Evolutionary conservation across 2,113 vertebrate species (phyloP).

Genomic region (Podarcis muralis): DNA sequence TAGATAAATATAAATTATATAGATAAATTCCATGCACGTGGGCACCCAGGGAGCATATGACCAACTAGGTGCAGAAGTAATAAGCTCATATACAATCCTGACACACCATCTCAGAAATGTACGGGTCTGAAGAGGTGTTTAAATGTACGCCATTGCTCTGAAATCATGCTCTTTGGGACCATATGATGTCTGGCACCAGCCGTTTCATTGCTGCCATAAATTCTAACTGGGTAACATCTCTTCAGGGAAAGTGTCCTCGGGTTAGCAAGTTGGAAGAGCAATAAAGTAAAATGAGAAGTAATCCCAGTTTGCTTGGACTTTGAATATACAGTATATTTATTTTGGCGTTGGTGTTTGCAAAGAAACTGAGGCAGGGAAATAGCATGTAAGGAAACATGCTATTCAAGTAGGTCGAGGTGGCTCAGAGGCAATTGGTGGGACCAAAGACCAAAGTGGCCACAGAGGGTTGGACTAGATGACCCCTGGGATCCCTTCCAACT

Average conservation of each 20-base stretch:
- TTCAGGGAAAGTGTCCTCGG: constrained; percentile 7
- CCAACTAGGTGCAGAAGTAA: no score
- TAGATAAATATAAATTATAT: no score
- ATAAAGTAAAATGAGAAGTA: constrained; percentile 35
- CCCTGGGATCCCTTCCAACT: no score
- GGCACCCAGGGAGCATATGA: no score
- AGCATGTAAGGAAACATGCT: no score
- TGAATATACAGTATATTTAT: constrained; percentile 15
- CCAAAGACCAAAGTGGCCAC: no score
- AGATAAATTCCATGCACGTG: no score
- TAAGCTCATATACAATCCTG: not conserved
- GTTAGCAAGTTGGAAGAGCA: constrained; percentile 19
- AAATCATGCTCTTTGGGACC: not conserved
- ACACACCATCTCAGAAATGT: not conserved
- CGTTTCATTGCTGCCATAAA: constrained; percentile 32
- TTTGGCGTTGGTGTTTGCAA: not conserved
- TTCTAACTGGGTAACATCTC: constrained; percentile 5
- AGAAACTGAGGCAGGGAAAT: not conserved
- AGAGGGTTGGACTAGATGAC: no score
- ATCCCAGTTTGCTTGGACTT: constrained; percentile 42
- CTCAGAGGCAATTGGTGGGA: no score
- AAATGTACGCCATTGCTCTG: not conserved
- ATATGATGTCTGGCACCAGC: not conserved
- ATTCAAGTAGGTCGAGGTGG: no score
- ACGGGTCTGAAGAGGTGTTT: not conserved